These are phyloP conservation scores for Tenthredo notha DNA, from an alignment of 2,888 invertebrate genomes.

Conservation along the genomic window DNA sequence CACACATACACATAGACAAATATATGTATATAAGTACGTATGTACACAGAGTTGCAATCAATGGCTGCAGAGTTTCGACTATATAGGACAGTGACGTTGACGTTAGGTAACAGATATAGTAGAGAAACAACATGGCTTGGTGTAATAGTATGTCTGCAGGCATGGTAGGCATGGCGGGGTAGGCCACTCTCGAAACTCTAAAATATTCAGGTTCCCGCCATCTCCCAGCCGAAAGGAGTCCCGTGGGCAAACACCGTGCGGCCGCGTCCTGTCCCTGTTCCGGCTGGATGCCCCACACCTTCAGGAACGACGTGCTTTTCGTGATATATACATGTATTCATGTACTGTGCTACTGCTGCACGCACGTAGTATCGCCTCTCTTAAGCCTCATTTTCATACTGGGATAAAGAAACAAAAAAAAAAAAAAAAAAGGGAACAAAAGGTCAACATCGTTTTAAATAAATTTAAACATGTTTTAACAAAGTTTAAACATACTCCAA, in stretches of 20 bases:
- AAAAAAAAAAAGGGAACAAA: background rate
- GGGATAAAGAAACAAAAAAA: background rate
- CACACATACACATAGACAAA: background rate
- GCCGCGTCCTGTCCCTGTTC: conserved; percentile 42
- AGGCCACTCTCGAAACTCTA: conserved; percentile 27
- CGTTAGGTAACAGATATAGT: background rate
- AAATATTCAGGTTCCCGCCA: conserved; percentile 45
- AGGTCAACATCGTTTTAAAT: background rate
- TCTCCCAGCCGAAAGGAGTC: conserved; percentile 33
- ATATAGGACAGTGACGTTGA: background rate
- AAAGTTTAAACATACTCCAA: background rate
- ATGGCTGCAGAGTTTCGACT: conserved; percentile 6
- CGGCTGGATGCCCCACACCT: conserved; percentile 31
- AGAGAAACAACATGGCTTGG: conserved; percentile 2
- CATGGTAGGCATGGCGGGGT: background rate
- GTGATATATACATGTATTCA: conserved; percentile 24
- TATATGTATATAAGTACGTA: background rate
- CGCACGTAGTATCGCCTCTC: conserved; percentile 1
- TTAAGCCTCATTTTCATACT: background rate
- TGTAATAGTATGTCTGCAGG: background rate
- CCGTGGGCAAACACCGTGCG: conserved; percentile 35
- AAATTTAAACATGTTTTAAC: background rate
- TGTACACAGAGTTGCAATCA: background rate
- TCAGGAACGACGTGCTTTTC: conserved; percentile 12
- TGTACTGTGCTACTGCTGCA: background rate